These are phyloP conservation scores for Hesperophylax magnus DNA, from an alignment of 1,140 invertebrate genomes.

Conservation along the genomic window DNA sequence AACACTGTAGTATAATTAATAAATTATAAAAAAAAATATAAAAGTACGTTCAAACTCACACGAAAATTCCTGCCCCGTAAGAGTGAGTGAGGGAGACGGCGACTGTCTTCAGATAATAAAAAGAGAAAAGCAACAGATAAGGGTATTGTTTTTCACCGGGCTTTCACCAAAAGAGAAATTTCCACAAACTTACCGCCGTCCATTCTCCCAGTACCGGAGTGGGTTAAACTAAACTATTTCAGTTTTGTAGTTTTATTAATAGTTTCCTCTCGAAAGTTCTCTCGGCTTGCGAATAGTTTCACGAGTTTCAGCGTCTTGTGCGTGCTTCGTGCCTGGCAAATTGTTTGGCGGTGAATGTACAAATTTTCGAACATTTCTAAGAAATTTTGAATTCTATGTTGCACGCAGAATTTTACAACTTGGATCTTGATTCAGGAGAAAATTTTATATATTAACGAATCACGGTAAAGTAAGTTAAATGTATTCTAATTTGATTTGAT, in stretches of 20 bases:
- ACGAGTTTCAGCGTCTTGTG: neutral
- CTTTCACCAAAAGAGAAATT: conserved; percentile 6
- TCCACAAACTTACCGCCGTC: conserved; percentile 27
- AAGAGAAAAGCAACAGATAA: conserved; percentile 25
- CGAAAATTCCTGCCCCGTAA: neutral
- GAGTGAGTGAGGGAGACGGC: neutral
- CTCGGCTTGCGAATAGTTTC: conserved; percentile 21
- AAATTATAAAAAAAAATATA: no score
- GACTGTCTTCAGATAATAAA: conserved; percentile 26
- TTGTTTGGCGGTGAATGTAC: neutral
- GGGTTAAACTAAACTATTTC: conserved; percentile 27
- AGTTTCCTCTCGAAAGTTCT: conserved; percentile 6
- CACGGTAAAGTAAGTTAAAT: no score
- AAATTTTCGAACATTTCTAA: no score
- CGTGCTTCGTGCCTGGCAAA: neutral
- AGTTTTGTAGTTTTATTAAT: conserved; percentile 16
- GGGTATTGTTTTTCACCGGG: conserved; percentile 17
- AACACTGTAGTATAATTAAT: no score
- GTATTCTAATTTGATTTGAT: no score
- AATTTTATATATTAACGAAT: no score
- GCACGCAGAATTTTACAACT: no score
- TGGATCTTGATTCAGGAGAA: no score
- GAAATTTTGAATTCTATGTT: no score
- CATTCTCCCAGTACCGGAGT: conserved; percentile 21
- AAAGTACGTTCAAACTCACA: neutral